Base-by-base conservation (phyloP, 2,113 vertebrate genomes). In the Scortum barcoo region DNA sequence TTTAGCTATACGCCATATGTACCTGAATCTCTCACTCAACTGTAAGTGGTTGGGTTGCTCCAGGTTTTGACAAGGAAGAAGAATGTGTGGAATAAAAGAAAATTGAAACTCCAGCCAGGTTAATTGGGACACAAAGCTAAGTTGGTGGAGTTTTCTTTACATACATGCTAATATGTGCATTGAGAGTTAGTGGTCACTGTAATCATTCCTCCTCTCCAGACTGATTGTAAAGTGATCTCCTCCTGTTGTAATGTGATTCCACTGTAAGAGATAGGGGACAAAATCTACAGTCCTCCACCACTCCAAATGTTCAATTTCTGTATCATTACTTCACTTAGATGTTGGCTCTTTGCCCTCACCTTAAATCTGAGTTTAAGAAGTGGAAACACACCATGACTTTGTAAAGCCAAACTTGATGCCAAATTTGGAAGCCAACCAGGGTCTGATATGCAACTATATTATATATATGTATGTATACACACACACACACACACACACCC, bases 181-280 rank as follows among this genome's bases (percentile, higher is more conserved):
- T 72, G 16, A 57, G 26, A 42, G 16, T 58, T 26, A 36, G 1
- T 51, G 10, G 44, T 28, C 7, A 2, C 20, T 58, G 3, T 68
- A 12, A 61, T 80, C 11, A 38, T 57, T 56, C 20, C 42, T 56
- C 58, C 30, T 76, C 48, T 60, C 33, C 26, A 61, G 40, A 28
- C 4, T 46, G 42, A 54, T 1, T 9, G 57, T 40, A 26, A 40
- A 54, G 14, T 1, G 1, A 28, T 76, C 8, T 33, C 19, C n/a
- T 72, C n/a, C 13, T 6, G 10, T 12, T 30, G 12, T 44, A 40
- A 33, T 53, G 19, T 44, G 42, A 58, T 20, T 80, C 17, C 22
- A 42, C 50, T 81, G 36, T 24, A 46, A 42, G 56, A 28, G 26
- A 60, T 33, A 13, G 24, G 53, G n/a, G 13, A 16, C 5, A 28